phyloP scores from a whole-genome alignment of 1,140 invertebrate species.

The Drosophila parabipectinata region DNA sequence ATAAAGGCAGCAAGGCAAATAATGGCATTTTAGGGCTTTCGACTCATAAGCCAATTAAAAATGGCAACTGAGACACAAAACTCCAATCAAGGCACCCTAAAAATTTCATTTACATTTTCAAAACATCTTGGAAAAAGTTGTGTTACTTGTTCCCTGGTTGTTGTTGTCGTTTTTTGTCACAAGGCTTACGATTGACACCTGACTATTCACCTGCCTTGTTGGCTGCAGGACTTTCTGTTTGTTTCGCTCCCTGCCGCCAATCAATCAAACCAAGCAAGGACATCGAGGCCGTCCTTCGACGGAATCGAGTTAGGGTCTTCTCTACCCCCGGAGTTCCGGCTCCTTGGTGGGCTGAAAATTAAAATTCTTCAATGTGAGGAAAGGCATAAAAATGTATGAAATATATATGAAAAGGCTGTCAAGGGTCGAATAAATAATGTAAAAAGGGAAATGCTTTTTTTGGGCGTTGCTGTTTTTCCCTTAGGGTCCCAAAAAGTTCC shows the following conservation, averaged over 20 bases:
- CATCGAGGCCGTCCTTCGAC: slow-evolving; percentile 11
- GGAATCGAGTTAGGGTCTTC: neutral
- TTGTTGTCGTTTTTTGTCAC: slow-evolving; percentile 11
- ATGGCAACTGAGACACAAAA: slow-evolving; percentile 14
- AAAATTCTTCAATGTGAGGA: slow-evolving; percentile 49
- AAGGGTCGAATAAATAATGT: slow-evolving; percentile 54
- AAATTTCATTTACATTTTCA: slow-evolving; percentile 39
- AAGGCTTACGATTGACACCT: slow-evolving; percentile 49
- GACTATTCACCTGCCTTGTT: slow-evolving; percentile 45
- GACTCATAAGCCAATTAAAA: slow-evolving; percentile 50
- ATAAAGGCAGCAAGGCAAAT: slow-evolving; percentile 9
- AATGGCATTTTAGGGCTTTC: slow-evolving; percentile 38
- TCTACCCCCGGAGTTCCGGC: neutral
- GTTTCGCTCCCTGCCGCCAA: slow-evolving; percentile 19
- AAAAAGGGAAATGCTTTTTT: slow-evolving; percentile 46
- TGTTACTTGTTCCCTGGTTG: neutral
- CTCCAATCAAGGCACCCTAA: slow-evolving; percentile 9
- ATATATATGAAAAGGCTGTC: slow-evolving; percentile 56
- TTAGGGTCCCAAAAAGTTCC: slow-evolving; percentile 22
- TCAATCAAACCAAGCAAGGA: slow-evolving; percentile 46
- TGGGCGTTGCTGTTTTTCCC: slow-evolving; percentile 3
- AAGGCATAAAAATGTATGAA: slow-evolving; percentile 48
- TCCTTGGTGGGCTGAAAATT: slow-evolving; percentile 27
- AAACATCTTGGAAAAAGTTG: slow-evolving; percentile 33
- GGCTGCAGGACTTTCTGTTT: slow-evolving; percentile 37